These are phyloP conservation scores for Scaeva pyrastri DNA, from an alignment of 2,888 invertebrate species.

Conservation along the genomic window DNA sequence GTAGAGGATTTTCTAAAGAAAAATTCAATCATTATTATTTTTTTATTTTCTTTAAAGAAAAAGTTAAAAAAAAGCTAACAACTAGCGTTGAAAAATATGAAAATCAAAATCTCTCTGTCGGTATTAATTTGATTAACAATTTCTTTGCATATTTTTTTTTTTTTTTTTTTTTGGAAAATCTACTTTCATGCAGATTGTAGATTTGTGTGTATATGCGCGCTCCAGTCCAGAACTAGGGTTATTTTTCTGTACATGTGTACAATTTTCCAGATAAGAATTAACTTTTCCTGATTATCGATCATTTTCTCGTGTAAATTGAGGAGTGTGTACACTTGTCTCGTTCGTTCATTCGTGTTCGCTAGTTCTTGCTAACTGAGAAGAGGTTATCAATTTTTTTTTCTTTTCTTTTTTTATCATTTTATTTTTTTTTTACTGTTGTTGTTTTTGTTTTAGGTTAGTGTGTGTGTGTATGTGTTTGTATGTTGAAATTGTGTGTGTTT, in stretches of 20 bases:
- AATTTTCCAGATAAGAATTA: slow-evolving; percentile 74
- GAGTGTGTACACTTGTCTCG: slow-evolving; percentile 60
- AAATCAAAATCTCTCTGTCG: slow-evolving; percentile 21
- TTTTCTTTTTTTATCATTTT: not conserved
- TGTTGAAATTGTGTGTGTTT: slow-evolving; percentile 25
- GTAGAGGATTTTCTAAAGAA: no score
- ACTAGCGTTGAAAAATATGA: not conserved
- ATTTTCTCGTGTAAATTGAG: slow-evolving; percentile 65
- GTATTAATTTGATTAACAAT: slow-evolving; percentile 53
- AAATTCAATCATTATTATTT: not conserved
- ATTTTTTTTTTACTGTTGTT: slow-evolving; percentile 10
- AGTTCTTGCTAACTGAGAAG: slow-evolving; percentile 32
- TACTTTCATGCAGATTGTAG: slow-evolving; percentile 32
- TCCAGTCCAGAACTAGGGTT: slow-evolving; percentile 28
- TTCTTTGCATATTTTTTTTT: slow-evolving; percentile 5
- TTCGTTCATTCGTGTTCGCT: slow-evolving; percentile 55
- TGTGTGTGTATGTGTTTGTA: slow-evolving; percentile 18
- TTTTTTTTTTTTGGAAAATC: slow-evolving; percentile 28
- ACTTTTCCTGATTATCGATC: slow-evolving; percentile 76
- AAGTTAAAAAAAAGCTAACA: slow-evolving; percentile 1
- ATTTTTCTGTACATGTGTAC: slow-evolving; percentile 61
- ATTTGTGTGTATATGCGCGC: slow-evolving; percentile 46
- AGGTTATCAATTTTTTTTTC: slow-evolving; percentile 31
- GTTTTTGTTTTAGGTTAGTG: not conserved
- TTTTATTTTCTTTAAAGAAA: slow-evolving; percentile 9